A percentile compares a stretch with the other conserved stretches of the same genome.
Conservation (phyloP, 2,113 vertebrate species). For the Thermophis baileyi region DNA sequence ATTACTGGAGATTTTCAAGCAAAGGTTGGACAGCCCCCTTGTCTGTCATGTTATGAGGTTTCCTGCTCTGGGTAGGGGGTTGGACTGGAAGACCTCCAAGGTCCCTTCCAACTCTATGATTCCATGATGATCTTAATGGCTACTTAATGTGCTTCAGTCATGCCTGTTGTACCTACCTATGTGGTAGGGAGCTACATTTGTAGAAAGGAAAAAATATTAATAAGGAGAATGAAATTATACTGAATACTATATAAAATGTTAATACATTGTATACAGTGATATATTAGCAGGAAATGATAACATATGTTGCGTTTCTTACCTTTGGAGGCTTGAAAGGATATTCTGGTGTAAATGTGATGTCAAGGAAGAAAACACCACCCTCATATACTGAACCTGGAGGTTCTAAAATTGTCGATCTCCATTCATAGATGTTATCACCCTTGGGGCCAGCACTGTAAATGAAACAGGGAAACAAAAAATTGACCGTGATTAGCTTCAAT, state of each 20-base stretch:
- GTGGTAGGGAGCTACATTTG: not conserved
- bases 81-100: too few species aligned
- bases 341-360: conserved; percentile 93
- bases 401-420: conserved; percentile 93
- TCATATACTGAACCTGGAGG: conserved; percentile 94
- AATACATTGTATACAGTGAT: not conserved
- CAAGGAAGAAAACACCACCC: conserved; percentile 93
- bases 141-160: not conserved
- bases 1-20: too few species aligned
- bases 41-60: too few species aligned
- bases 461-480: conserved; percentile 6
- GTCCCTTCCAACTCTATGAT: too few species aligned
- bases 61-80: too few species aligned
- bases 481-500: conserved; percentile 11
- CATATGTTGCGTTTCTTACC: conserved; percentile 69
- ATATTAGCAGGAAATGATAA: not conserved
- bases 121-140: too few species aligned
- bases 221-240: not conserved
- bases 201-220: not conserved
- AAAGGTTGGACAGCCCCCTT: too few species aligned
- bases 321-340: conserved; percentile 97
- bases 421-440: conserved; percentile 68
- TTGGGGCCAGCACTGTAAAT: conserved; percentile 81
- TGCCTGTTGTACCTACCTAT: not conserved
- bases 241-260: not conserved